Conservation (phyloP, 2,113 vertebrate species). For the Tichodroma muraria region DNA sequence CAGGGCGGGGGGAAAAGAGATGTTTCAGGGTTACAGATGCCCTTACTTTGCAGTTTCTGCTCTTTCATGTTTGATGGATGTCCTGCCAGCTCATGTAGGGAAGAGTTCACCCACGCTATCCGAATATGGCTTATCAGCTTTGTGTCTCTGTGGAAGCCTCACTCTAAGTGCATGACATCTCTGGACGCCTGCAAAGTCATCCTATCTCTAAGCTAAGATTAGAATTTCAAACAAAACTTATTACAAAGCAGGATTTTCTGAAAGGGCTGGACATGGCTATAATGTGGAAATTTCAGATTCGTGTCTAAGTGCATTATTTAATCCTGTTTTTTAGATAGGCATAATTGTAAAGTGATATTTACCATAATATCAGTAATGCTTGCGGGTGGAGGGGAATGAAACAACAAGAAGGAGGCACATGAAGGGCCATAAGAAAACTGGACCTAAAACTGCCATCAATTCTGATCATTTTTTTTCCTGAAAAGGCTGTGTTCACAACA, state of each 20-base stretch:
- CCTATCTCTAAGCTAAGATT: slow-evolving; percentile 42
- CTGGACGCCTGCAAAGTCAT: background rate
- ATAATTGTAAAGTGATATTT: slow-evolving; percentile 16
- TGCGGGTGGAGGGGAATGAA: background rate
- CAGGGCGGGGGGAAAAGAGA: background rate
- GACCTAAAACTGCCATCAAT: background rate
- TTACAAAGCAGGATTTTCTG: slow-evolving; percentile 16
- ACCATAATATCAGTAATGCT: background rate
- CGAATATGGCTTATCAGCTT: slow-evolving; percentile 31
- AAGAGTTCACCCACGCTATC: background rate
- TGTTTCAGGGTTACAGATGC: background rate
- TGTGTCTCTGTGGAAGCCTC: background rate
- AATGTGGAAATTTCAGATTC: slow-evolving; percentile 36
- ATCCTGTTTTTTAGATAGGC: background rate
- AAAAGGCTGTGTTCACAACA: slow-evolving; percentile 21
- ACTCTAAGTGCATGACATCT: slow-evolving; percentile 6
- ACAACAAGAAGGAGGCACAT: background rate
- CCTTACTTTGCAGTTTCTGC: slow-evolving; percentile 38
- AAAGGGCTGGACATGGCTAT: background rate
- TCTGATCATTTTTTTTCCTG: slow-evolving; percentile 1
- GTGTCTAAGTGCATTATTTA: background rate
- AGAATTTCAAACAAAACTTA: slow-evolving; percentile 49
- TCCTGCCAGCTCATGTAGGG: background rate
- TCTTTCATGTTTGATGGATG: slow-evolving; percentile 58
- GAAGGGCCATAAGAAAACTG: background rate